These are phyloP conservation scores for Hyppa rectilinea DNA, from an alignment of 2,888 invertebrate genomes.

Conservation along the genomic window DNA sequence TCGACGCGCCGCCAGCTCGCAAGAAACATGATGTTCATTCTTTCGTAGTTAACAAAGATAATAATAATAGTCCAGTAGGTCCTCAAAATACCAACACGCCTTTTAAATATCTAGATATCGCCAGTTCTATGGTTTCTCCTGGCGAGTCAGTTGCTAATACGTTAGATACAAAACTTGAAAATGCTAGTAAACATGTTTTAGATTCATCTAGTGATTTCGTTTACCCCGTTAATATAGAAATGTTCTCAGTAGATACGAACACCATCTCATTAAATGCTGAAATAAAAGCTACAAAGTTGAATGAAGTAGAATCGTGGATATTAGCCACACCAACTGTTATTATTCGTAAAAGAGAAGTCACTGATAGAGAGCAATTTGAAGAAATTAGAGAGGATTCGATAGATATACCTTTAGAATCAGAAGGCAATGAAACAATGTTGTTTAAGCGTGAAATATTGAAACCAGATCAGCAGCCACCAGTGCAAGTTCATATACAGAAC, in stretches of 20 bases:
- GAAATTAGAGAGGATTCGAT: conserved; percentile 79
- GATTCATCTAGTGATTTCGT: conserved; percentile 61
- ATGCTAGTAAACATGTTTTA: conserved; percentile 29
- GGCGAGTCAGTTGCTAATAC: conserved; percentile 58
- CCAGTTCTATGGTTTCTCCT: conserved; percentile 74
- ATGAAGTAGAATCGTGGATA: conserved; percentile 83
- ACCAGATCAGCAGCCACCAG: conserved; percentile 89
- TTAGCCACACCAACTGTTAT: conserved; percentile 82
- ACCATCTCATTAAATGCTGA: conserved; percentile 68
- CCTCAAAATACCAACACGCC: conserved; percentile 74
- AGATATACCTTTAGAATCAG: conserved; percentile 84
- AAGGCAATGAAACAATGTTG: conserved; percentile 81
- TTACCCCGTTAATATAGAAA: conserved; percentile 66
- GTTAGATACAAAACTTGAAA: conserved; percentile 49
- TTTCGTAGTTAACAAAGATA: conserved; percentile 83
- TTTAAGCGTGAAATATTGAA: conserved; percentile 87
- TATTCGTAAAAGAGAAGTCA: conserved; percentile 81
- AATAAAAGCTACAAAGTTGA: conserved; percentile 78
- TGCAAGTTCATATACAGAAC: conserved; percentile 93
- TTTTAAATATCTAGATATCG: conserved; percentile 78
- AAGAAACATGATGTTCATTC: conserved; percentile 89
- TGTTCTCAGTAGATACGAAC: conserved; percentile 73
- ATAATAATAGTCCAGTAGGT: conserved; percentile 71
- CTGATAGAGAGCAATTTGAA: conserved; percentile 72
- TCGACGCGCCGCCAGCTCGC: conserved; percentile 84